Base-by-base conservation (phyloP, 2,888 invertebrate species). In the Hetaerina titia region DNA sequence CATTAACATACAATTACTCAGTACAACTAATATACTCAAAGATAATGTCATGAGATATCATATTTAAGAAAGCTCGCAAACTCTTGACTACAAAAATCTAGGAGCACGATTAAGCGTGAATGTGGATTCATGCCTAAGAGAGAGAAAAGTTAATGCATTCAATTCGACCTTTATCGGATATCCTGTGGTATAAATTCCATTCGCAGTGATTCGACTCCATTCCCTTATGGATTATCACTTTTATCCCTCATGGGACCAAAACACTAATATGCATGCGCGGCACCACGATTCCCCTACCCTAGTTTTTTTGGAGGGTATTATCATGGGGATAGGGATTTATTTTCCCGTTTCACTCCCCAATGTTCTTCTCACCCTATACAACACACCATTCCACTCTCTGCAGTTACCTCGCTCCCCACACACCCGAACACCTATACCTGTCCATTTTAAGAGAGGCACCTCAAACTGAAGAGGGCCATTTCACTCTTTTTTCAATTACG, bases 401-500 rank as follows among this genome's bases (percentile, higher is more conserved):
- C 64, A 19, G 17, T 64, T 22, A 15, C 64, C 15, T 64, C 64
- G 45, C 45, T 45, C 45, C 45, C 45, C 45, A 45, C 45, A 45
- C 45, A 45, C 45, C 1, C 25, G 9, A 19, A 74, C 25, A 74
- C 25, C 74, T 25, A 7, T 9, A 7, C 25, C 88, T 56, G n/a
- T 25, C 31, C 15, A 8, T 57, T 56, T 89, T 1, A 19, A 57
- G 90, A 64, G 90, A 57, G 63, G 45, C 64, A 90, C 90, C 90
- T 90, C 90, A 63, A 64, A 64, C 92, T 69, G 45, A 69, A 69
- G 45, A 45, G 56, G 90, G 69, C 92, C 92, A 69, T 69, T 69
- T 45, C 69, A 92, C 69, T 92, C 92, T 69, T 92, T 92, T 92
- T 92, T 92, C 92, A 92, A 92, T 92, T 69, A 92, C 69, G 92